Base-by-base conservation (phyloP, 30 jellyfish, hydroid and myxozoan genomes). In the Turritopsis dohrnii region DNA sequence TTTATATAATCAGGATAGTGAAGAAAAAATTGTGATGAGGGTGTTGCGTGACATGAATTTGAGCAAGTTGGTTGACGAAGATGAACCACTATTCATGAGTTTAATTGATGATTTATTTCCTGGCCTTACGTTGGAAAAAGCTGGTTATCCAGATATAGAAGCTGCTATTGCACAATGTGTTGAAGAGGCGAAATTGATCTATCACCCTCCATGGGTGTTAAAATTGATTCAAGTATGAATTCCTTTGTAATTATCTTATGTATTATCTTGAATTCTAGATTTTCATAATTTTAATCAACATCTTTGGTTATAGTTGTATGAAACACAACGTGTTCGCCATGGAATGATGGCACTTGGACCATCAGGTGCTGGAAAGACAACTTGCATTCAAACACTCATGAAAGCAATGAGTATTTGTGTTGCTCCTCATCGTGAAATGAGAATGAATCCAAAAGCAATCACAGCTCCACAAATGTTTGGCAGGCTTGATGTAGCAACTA, bases 401-500 rank as follows among this genome's bases (percentile, higher is more conserved):
- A 90, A 90, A 53, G 91, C 97, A 66, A 85, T 90, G 95, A 80
- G 92, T 26, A 24, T 85, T 19, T 90, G 97, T 79, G 97, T 89
- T 20, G 66, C 52, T 74, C 97, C 97, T 52, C 97, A 90, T 80
- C 72, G 95, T 71, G 97, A 90, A 79, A 52, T 90, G 95, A 74
- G 97, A 72, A 90, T 90, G 97, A 90, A 90, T 86, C 97, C 97
- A 5, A 90, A 90, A 75, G 97, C 97, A 20, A 85, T 90, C 71
- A 90, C 97, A 19, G 97, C 97, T 65, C 97, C 97, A 24, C 97
- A 90, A 88, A 90, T 90, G 97, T 90, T 90, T 82, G 97, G 97
- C 9, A 76, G 95, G 79, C 79, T 90, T 52, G 97, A 90, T 82
- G 95, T 83, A 21, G 95, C 97, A 0, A 90, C 97, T 8, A 90